Percentiles rank a stretch among this genome's conserved stretches.
phyloP scores from a whole-genome alignment of 2,888 invertebrate species.

The Phengaris arion region DNA sequence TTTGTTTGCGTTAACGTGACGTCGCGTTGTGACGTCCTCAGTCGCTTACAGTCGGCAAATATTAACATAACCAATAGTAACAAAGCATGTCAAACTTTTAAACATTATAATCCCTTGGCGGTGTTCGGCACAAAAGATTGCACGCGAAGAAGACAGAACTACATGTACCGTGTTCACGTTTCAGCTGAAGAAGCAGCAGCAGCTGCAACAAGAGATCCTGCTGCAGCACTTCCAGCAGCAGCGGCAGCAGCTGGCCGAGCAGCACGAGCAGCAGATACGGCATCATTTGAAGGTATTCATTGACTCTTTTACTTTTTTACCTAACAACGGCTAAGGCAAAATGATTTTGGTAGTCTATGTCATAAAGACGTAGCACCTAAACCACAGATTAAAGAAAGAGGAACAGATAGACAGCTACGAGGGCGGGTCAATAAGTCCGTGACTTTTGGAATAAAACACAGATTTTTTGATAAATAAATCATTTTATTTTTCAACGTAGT shows the following conservation, averaged over 20 bases:
- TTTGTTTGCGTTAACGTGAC: neutral
- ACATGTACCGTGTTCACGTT: slow-evolving; percentile 48
- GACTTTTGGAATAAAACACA: no score
- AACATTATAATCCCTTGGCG: neutral
- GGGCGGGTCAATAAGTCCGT: no score
- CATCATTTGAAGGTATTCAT: slow-evolving; percentile 89
- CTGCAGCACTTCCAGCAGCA: slow-evolving; percentile 95
- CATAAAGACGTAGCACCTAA: no score
- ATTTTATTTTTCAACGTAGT: no score
- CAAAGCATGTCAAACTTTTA: neutral
- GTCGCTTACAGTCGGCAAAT: neutral
- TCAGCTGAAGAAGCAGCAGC: slow-evolving; percentile 96
- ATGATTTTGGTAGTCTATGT: no score
- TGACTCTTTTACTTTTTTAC: neutral
- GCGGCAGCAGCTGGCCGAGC: slow-evolving; percentile 92
- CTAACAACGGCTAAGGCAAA: neutral
- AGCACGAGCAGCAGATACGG: slow-evolving; percentile 93
- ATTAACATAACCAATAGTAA: neutral
- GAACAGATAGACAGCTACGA: no score
- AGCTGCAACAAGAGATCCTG: slow-evolving; percentile 93
- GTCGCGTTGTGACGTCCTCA: neutral
- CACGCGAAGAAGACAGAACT: neutral
- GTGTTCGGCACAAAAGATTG: no score
- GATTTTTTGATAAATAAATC: no score
- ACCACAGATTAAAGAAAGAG: no score